Evolutionary conservation across 2,888 invertebrate genomes (phyloP).

Genomic region (Pandemis heparana): DNA sequence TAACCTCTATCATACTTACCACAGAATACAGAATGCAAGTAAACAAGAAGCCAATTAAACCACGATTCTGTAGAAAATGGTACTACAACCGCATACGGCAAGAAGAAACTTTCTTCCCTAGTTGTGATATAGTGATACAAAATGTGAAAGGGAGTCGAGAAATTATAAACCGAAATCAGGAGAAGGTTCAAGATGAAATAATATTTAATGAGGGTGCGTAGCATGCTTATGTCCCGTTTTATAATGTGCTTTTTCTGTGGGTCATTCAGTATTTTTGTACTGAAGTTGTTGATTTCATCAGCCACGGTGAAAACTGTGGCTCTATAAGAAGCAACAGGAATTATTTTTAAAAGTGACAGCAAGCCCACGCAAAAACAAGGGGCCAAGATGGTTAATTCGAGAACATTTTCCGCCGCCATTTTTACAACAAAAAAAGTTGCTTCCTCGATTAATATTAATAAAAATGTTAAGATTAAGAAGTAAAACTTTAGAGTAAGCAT

Average conservation of each 20-base stretch:
- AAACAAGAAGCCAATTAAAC: constrained; percentile 64
- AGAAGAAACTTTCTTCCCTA: constrained; percentile 53
- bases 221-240: constrained; percentile 54
- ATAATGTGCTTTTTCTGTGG: constrained; percentile 54
- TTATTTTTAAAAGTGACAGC: constrained; percentile 28
- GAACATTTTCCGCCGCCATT: constrained; percentile 36
- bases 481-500: constrained; percentile 5
- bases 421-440: constrained; percentile 12
- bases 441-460: constrained; percentile 18
- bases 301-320: constrained; percentile 53
- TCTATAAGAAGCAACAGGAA: constrained; percentile 51
- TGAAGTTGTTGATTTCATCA: constrained; percentile 47
- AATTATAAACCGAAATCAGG: constrained; percentile 71
- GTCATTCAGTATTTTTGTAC: constrained; percentile 52
- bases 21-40: constrained; percentile 57
- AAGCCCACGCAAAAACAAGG: constrained; percentile 27
- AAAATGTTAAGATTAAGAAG: not conserved
- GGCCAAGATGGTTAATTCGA: constrained; percentile 29
- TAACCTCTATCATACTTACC: constrained; percentile 57
- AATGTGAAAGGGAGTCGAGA: constrained; percentile 64
- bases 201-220: constrained; percentile 64
- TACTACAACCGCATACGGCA: constrained; percentile 67
- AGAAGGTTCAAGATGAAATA: constrained; percentile 67
- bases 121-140: constrained; percentile 57
- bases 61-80: constrained; percentile 68